Evolutionary conservation across 2,113 vertebrate genomes (phyloP), one percentile per base, ranked within the genome.

Genomic region (Leiothrix lutea): DNA sequence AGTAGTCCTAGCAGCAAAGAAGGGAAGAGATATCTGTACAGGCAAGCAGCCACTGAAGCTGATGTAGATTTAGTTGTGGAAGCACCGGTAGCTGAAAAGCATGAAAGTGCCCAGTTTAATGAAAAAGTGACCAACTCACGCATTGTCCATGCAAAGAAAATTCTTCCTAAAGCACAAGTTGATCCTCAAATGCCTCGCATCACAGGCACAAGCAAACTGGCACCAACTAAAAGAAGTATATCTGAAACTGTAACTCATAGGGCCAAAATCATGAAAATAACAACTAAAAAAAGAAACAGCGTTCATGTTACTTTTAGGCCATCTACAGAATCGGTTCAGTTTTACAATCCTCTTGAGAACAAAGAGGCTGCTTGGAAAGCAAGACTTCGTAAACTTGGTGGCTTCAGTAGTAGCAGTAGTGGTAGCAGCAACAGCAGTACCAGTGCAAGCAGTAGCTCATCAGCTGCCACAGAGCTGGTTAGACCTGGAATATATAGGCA

Each of bases 281-380:
- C 96, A 16, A 86, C 96, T 96, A 99, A 98, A 95, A 99, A 99
- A 86, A 98, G 98, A 77, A 98, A 98, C 89, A 98, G 98, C 2
- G 98, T 99, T 92, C 99, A 99, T 62, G 99, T 99, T 95, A 99
- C 99, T 94, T 99, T 99, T 97, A 98, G 98, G 28, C 99, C 99
- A 67, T 99, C 99, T 79, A 99, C 99, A 38, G 99, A 99, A 92
- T 99, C 99, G 0, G 98, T 99, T 95, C 99, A 99, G 73, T 99
- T 99, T 97, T 99, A 99, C 97, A 99, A 99, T 95, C 99, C 99
- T 81, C 97, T 99, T 84, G 99, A 99, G 95, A 99, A 96, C 94
- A 99, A 99, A 98, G 99, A 99, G 97, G 98, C 99, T 21, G 98
- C 99, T 86, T 99, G 99, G 99, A 99, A 98, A 97, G 98, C 98